These are phyloP conservation scores for Macrochelys suwanniensis DNA, from an alignment of 2,797 vertebrate genomes.

Conservation along the genomic window DNA sequence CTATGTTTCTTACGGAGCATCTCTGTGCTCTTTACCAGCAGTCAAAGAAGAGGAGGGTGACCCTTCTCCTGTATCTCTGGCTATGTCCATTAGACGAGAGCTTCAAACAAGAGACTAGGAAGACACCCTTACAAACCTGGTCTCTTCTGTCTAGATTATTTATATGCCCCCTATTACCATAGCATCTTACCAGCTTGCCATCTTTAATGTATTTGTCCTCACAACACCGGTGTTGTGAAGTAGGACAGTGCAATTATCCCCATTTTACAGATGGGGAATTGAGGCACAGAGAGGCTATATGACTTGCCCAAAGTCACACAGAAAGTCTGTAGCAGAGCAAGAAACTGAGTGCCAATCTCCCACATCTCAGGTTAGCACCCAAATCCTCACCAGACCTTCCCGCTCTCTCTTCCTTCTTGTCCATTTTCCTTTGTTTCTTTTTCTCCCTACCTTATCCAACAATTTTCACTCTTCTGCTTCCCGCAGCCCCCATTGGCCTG, in stretches of 20 bases:
- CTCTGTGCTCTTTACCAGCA: neutral
- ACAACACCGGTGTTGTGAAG: neutral
- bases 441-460: neutral
- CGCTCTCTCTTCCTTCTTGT: neutral
- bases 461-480: neutral
- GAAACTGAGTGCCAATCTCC: neutral
- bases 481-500: too few relatives aligned
- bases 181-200: neutral
- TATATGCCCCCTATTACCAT: neutral
- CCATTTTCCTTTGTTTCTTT: neutral
- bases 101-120: neutral
- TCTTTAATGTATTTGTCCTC: accelerated
- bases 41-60: neutral
- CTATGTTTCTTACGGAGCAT: neutral
- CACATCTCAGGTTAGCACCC: neutral
- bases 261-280: neutral
- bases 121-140: accelerated
- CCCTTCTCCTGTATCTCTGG: neutral
- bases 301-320: neutral
- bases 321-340: neutral
- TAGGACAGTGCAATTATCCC: neutral
- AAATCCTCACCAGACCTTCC: neutral
- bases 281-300: neutral
- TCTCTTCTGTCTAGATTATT: neutral
- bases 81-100: neutral